Evolutionary conservation across 2,113 vertebrate genomes (phyloP), one percentile per base, ranked within the genome.

Genomic region (Uria lomvia): DNA sequence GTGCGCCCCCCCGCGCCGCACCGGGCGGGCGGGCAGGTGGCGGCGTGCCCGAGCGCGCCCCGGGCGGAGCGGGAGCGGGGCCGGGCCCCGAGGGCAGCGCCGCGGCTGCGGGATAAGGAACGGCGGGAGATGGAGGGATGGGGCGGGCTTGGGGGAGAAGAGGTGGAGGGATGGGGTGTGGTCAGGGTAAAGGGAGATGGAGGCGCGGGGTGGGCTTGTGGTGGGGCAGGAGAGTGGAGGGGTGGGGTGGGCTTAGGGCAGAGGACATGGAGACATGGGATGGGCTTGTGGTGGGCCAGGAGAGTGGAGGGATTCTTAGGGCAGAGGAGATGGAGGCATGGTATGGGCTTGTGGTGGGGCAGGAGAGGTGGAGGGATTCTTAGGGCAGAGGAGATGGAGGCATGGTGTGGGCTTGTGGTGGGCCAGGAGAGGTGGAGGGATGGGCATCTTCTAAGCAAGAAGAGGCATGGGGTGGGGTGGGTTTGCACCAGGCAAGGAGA

Each of bases 231-330:
- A 36, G 29, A n/a, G 40, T 26, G 34, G 27, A 29, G 16, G 43
- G 60, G 11, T 12, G n/a, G 30, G 42, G 17, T 11, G 40, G 11
- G 40, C 40, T 66, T 8, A 15, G 42, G 36, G 9, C 4, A 32
- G 20, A 6, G 13, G 16, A 45, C 24, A 4, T 9, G 34, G 19
- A 29, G 43, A 7, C 1, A 1, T 29, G 32, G 14, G 38, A 3
- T n/a, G 36, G 9, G 36, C 36, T 53, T 16, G 9, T 59, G 18
- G 19, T 32, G n/a, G 8, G 12, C 9, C 50, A 5, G 15, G 8
- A 32, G 27, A 38, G 27, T 47, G 34, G 40, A 40, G 21, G 29
- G 20, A 9, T 38, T 11, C 24, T 29, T 29, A 27, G 36, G 26
- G 26, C 5, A 36, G 36, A 62, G 24, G 15, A 42, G 40, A 18